These are phyloP conservation scores for Kryptopterus vitreolus DNA, from an alignment of 2,797 vertebrate species.

Conservation along the genomic window DNA sequence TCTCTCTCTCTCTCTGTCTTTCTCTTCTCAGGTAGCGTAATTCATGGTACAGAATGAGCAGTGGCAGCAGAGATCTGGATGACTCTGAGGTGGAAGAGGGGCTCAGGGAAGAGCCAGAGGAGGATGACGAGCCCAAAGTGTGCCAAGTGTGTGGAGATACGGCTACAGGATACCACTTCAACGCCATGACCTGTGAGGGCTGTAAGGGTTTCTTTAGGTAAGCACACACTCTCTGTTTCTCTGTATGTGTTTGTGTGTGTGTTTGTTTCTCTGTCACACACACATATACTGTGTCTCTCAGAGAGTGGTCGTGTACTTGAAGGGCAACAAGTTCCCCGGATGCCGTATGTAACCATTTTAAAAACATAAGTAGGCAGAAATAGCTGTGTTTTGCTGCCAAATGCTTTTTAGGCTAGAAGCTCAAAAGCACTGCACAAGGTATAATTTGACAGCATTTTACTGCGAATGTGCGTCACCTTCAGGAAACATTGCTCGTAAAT, in stretches of 20 bases:
- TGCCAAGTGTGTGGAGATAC: slow-evolving; percentile 76
- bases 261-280: no score
- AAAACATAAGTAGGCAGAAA: not conserved
- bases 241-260: no score
- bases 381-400: not conserved
- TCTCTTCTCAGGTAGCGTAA: slow-evolving; percentile 6
- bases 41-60: slow-evolving; percentile 58
- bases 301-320: not conserved
- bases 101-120: slow-evolving; percentile 46
- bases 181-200: slow-evolving; percentile 77
- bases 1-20: not conserved
- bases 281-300: not conserved
- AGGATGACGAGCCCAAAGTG: slow-evolving; percentile 66
- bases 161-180: slow-evolving; percentile 77
- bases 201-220: slow-evolving; percentile 80
- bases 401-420: not conserved
- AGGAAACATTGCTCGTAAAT: not conserved
- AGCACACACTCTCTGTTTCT: not conserved
- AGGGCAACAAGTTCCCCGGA: not conserved
- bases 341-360: not conserved
- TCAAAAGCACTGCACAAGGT: not conserved
- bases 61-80: slow-evolving; percentile 37
- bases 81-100: slow-evolving; percentile 53
- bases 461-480: not conserved
- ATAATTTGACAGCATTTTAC: not conserved